A percentile compares a stretch with the other conserved stretches of the same genome.
These are phyloP conservation scores for Strongylocentrotus purpuratus DNA, from an alignment of 35 echinoderm and acorn worm genomes.

Conservation along the genomic window DNA sequence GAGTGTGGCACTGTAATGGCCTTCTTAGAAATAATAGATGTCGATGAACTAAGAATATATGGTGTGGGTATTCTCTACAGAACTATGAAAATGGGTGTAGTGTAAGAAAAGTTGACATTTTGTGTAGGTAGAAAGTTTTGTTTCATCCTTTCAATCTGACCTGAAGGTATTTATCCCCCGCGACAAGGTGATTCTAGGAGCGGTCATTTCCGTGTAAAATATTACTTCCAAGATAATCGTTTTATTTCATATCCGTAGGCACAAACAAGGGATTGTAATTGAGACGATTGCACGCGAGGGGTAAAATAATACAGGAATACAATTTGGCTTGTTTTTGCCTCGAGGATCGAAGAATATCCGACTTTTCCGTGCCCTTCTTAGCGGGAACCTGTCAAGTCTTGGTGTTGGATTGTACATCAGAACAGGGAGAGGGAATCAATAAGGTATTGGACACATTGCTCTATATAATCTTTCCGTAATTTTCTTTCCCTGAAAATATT, in stretches of 20 bases:
- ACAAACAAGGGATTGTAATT: not conserved
- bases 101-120: too few relatives aligned
- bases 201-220: constrained; percentile 8
- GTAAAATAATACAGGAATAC: constrained; percentile 12
- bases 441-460: too few relatives aligned
- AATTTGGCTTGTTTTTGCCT: constrained; percentile 5
- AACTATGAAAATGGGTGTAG: too few relatives aligned
- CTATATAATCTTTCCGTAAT: too few relatives aligned
- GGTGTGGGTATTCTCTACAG: too few relatives aligned
- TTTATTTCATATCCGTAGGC: constrained; percentile 1
- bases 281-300: not conserved
- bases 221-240: not conserved
- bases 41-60: too few relatives aligned
- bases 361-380: not conserved
- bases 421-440: not conserved
- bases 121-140: too few relatives aligned
- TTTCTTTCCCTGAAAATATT: too few relatives aligned
- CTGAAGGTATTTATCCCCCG: not conserved
- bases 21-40: too few relatives aligned
- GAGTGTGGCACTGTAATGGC: too few relatives aligned
- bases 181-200: not conserved
- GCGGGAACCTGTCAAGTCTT: not conserved
- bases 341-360: not conserved
- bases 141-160: not conserved
- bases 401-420: not conserved